phyloP scores from a whole-genome alignment of 2,797 vertebrate species.

The Sebastes dallii region DNA sequence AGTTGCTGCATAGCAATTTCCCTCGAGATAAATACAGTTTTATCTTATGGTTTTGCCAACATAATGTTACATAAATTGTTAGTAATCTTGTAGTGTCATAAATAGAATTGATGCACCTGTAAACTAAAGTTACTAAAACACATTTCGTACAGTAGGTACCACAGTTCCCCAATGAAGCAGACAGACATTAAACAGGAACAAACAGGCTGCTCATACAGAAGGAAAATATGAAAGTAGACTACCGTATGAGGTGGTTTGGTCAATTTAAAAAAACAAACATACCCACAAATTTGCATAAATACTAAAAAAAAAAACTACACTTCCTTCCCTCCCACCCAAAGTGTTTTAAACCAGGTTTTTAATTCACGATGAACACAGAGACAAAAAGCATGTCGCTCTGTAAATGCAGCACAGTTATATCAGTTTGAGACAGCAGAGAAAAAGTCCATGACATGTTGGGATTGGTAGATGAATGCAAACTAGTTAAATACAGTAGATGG shows the following conservation, averaged over 20 bases:
- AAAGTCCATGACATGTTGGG: conserved; percentile 29
- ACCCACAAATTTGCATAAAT: conserved; percentile 56
- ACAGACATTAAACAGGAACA: background rate
- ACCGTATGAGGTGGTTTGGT: background rate
- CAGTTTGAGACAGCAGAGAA: conserved; percentile 30
- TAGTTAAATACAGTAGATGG: conserved; percentile 40
- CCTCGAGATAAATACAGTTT: background rate
- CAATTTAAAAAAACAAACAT: conserved; percentile 62
- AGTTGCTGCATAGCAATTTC: background rate
- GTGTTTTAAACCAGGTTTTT: conserved; percentile 45
- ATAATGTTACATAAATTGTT: background rate
- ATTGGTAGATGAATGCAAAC: conserved; percentile 17
- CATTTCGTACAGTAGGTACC: background rate
- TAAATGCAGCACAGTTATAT: conserved; percentile 54
- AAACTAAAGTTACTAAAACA: background rate
- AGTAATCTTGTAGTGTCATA: no score
- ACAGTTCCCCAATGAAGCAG: background rate
- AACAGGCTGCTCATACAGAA: background rate
- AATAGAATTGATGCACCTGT: no score
- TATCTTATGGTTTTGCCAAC: background rate
- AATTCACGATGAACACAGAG: conserved; percentile 53
- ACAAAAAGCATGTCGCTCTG: conserved; percentile 32
- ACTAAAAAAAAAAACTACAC: conserved; percentile 55
- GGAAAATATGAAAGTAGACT: background rate
- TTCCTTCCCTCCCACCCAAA: background rate